Conservation (phyloP, 2,888 invertebrate genomes). For the Trichopria drosophilae region DNA sequence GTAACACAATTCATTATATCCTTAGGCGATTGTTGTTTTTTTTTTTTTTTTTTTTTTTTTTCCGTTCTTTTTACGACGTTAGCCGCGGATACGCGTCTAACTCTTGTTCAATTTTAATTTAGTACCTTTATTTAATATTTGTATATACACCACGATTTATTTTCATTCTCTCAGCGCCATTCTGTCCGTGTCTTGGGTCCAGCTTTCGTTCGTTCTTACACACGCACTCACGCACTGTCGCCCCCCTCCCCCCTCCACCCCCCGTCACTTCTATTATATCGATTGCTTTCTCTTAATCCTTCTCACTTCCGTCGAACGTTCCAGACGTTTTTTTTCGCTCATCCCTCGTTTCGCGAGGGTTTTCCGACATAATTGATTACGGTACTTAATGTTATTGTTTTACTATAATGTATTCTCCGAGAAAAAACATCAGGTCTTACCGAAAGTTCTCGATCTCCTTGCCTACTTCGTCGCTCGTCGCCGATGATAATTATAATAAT, state of each 20-base stretch:
- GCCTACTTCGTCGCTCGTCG: conserved; percentile 38
- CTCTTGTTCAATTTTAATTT: conserved; percentile 39
- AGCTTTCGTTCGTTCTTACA: conserved; percentile 16
- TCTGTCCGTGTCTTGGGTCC: too few species aligned
- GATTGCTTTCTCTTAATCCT: too few species aligned
- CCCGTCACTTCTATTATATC: too few species aligned
- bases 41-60: conserved; percentile 29
- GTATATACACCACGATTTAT: conserved; percentile 49
- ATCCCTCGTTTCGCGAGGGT: too few species aligned
- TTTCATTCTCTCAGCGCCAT: conserved; percentile 6
- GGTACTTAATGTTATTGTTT: too few species aligned
- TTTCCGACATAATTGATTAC: too few species aligned
- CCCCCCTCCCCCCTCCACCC: too few species aligned
- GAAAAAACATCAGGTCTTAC: conserved; percentile 26
- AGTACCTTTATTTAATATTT: conserved; percentile 52
- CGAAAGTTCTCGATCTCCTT: conserved; percentile 29
- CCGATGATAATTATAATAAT: conserved; percentile 42
- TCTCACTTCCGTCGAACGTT: conserved; percentile 23
- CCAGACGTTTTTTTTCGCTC: too few species aligned
- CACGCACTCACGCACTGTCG: conserved; percentile 15
- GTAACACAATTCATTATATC: conserved; percentile 42
- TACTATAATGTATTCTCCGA: too few species aligned
- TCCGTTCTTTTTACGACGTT: conserved; percentile 12
- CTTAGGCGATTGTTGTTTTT: conserved; percentile 49
- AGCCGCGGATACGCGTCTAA: neutral